Percentiles rank a stretch among this genome's conserved stretches.
phyloP scores from a whole-genome alignment of 2,113 vertebrate genomes.

The Stomatorhinus ivindoensis region DNA sequence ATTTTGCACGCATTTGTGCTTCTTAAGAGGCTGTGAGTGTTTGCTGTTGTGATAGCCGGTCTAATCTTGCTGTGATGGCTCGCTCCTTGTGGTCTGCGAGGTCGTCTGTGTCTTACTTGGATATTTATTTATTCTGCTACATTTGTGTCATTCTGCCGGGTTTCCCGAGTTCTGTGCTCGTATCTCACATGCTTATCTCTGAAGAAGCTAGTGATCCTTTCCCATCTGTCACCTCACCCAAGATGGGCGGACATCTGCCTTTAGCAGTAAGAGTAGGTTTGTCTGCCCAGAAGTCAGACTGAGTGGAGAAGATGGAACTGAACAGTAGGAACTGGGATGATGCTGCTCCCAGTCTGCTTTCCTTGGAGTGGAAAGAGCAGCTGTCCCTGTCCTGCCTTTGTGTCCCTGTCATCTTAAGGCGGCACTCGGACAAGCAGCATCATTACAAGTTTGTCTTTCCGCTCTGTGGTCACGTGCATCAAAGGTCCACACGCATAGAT shows the following conservation, averaged over 20 bases:
- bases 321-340: neutral
- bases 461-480: neutral
- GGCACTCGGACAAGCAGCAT: neutral
- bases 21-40: neutral
- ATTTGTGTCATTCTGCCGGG: neutral
- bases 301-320: neutral
- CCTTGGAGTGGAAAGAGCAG: too few species aligned
- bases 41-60: neutral
- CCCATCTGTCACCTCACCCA: neutral
- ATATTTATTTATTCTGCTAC: neutral
- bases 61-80: neutral
- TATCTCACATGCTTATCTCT: neutral
- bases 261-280: neutral
- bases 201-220: neutral
- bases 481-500: neutral
- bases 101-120: neutral
- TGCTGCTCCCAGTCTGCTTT: too few species aligned
- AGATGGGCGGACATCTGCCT: neutral
- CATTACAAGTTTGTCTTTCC: neutral
- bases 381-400: neutral
- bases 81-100: neutral
- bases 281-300: neutral
- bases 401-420: neutral
- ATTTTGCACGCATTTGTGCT: neutral
- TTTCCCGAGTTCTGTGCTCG: neutral